These are phyloP conservation scores for Adelosebastes latens DNA, from an alignment of 2,797 vertebrate species.

Conservation along the genomic window DNA sequence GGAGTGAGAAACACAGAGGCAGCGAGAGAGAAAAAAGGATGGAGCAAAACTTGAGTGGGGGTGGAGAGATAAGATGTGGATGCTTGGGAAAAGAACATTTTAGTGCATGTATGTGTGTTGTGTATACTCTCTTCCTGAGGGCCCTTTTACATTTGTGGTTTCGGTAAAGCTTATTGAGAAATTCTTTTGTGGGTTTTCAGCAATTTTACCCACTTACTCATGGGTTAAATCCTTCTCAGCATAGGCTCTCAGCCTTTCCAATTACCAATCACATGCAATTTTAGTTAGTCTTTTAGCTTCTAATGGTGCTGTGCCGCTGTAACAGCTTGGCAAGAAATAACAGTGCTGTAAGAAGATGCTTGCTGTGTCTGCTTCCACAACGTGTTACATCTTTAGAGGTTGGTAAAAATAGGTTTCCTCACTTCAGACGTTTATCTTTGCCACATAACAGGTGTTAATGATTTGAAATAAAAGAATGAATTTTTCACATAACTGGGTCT, in stretches of 20 bases:
- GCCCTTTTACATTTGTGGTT: constrained; percentile 8
- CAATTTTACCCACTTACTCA: constrained; percentile 26
- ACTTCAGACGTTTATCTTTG: background rate
- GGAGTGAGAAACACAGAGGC: constrained; percentile 16
- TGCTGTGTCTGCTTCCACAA: background rate
- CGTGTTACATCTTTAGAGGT: background rate
- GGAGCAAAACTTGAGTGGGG: constrained; percentile 4
- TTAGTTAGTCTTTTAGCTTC: background rate
- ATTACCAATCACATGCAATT: constrained; percentile 5
- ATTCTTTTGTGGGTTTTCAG: background rate
- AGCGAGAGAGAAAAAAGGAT: constrained; percentile 1
- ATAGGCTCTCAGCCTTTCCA: background rate
- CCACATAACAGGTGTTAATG: background rate
- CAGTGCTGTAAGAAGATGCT: background rate
- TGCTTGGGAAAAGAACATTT: constrained; percentile 4
- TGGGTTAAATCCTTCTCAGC: constrained; percentile 19
- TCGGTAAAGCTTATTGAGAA: background rate
- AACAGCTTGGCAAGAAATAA: background rate
- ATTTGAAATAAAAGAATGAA: background rate
- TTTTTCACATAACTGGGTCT: background rate
- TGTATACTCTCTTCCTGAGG: background rate
- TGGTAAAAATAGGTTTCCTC: background rate
- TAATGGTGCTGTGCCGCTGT: background rate
- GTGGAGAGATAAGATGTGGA: constrained; percentile 13
- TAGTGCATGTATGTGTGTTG: background rate